Evolutionary conservation across 2,113 vertebrate genomes (phyloP).

Genomic region (Sphyrna mokarran): DNA sequence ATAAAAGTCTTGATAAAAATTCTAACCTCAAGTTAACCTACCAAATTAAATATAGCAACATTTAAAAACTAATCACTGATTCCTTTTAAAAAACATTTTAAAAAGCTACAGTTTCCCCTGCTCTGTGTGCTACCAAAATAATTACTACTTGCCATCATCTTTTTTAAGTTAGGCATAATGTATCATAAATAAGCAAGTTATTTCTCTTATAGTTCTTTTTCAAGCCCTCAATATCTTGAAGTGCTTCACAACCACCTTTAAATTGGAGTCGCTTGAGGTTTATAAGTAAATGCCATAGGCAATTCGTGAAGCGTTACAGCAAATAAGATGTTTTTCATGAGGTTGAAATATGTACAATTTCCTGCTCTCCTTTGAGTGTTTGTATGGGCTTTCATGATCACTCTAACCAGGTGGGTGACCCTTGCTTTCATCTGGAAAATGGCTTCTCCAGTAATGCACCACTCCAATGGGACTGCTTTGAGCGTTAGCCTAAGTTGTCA

Average conservation of each 20-base stretch:
- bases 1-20: not conserved
- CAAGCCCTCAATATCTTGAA: not conserved
- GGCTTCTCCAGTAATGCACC: not conserved
- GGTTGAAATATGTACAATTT: not conserved
- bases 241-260: not conserved
- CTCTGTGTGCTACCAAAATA: not conserved
- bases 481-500: not conserved
- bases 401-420: not conserved
- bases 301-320: not conserved
- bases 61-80: not conserved
- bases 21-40: not conserved
- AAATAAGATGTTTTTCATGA: not conserved
- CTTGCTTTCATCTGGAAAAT: not conserved
- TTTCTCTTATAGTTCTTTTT: not conserved
- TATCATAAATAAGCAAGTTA: not conserved
- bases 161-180: not conserved
- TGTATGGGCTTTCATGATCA: not conserved
- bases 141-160: not conserved
- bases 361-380: not conserved
- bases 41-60: not conserved
- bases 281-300: not conserved
- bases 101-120: not conserved
- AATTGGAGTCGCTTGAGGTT: not conserved
- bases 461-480: not conserved
- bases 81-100: not conserved